phyloP scores from a whole-genome alignment of 2,797 vertebrate species.

The Hypotaenidia philippensis region DNA sequence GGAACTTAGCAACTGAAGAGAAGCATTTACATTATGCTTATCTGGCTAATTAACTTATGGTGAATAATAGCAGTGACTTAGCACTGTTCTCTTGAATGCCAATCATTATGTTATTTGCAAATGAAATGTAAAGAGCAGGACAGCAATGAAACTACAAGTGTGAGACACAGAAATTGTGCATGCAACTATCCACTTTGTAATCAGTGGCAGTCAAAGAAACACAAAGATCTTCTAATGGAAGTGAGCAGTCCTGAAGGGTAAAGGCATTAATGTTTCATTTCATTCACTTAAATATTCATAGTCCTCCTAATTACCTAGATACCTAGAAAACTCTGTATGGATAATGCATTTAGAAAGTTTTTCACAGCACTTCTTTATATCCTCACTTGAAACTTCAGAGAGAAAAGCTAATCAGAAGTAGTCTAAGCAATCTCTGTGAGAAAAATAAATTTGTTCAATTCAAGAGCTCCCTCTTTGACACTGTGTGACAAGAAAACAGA shows the following conservation, averaged over 20 bases:
- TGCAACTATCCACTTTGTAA: background rate
- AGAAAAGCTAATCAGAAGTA: background rate
- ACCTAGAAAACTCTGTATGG: background rate
- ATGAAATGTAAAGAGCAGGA: background rate
- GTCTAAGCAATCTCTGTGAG: background rate
- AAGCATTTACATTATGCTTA: background rate
- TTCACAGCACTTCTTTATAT: background rate
- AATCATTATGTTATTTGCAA: background rate
- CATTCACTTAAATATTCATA: background rate
- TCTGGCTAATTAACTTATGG: background rate
- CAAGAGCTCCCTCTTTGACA: background rate
- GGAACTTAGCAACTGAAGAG: background rate
- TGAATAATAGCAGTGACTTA: background rate
- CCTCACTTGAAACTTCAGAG: background rate
- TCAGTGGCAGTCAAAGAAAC: background rate
- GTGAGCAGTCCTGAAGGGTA: background rate
- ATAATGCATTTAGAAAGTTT: background rate
- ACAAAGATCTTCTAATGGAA: background rate
- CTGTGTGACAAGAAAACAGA: background rate
- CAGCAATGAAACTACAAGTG: background rate
- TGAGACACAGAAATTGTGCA: background rate
- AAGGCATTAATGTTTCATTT: background rate
- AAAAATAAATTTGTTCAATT: background rate
- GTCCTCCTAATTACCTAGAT: background rate
- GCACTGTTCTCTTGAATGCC: background rate